phyloP scores from a whole-genome alignment of 2,113 vertebrate species.

The Urocynchramus pylzowi region DNA sequence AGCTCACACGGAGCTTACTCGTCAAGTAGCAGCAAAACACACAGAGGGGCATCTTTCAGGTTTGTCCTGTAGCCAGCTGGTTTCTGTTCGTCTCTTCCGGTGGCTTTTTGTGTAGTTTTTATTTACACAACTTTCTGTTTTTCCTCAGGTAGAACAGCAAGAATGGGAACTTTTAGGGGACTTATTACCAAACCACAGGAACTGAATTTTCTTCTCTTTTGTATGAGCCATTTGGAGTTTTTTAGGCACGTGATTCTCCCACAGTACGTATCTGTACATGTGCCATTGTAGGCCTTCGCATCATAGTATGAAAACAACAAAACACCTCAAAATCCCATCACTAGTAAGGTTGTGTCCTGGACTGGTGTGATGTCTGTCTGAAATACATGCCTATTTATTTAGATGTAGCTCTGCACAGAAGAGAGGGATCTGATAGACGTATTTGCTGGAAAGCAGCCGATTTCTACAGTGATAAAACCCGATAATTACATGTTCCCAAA shows the following conservation, averaged over 20 bases:
- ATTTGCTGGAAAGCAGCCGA: conserved; percentile 43
- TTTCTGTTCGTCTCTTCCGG: background rate
- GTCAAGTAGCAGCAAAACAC: background rate
- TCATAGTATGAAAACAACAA: background rate
- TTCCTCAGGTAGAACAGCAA: background rate
- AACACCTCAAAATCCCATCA: background rate
- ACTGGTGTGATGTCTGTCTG: background rate
- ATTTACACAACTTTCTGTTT: background rate
- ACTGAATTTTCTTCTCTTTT: background rate
- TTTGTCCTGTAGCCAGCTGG: background rate
- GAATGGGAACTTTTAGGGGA: background rate
- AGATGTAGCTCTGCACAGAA: background rate
- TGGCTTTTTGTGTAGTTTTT: background rate
- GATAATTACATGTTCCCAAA: conserved; percentile 39
- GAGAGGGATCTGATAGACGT: background rate
- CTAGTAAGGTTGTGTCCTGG: background rate
- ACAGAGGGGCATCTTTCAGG: background rate
- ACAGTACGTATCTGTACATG: background rate
- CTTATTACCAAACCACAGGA: background rate
- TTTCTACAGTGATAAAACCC: conserved; percentile 45
- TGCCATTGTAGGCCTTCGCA: background rate
- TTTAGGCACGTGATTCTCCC: background rate
- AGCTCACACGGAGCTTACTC: background rate
- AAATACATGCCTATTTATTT: background rate
- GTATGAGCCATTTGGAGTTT: background rate